phyloP scores from a whole-genome alignment of 2,888 invertebrate genomes.

The Branchellion lobata region DNA sequence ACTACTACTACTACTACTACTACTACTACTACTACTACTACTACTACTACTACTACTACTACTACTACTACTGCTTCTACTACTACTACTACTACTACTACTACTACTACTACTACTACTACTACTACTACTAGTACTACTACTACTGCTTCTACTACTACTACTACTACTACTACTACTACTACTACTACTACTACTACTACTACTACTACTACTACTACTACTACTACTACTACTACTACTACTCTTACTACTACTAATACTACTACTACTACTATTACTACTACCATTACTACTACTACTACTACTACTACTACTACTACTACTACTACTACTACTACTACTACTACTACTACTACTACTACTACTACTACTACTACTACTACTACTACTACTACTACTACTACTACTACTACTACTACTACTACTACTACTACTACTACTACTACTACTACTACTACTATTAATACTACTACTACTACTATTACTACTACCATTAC shows the following conservation, averaged over 20 bases:
- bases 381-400: neutral
- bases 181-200: neutral
- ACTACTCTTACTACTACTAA: too few species aligned
- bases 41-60: neutral
- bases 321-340: neutral
- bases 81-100: too few species aligned
- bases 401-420: neutral
- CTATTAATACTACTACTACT: too few species aligned
- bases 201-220: neutral
- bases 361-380: neutral
- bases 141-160: too few species aligned
- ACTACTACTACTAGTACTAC: constrained; percentile 2
- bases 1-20: too few species aligned
- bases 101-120: neutral
- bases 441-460: neutral
- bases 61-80: too few species aligned
- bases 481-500: too few species aligned
- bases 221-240: constrained; percentile 14
- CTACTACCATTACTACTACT: neutral
- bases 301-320: neutral
- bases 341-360: neutral
- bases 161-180: constrained; percentile 8
- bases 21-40: constrained; percentile 1
- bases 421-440: neutral
- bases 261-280: neutral